phyloP scores from a whole-genome alignment of 2,113 vertebrate species.

The Entelurus aequoreus region DNA sequence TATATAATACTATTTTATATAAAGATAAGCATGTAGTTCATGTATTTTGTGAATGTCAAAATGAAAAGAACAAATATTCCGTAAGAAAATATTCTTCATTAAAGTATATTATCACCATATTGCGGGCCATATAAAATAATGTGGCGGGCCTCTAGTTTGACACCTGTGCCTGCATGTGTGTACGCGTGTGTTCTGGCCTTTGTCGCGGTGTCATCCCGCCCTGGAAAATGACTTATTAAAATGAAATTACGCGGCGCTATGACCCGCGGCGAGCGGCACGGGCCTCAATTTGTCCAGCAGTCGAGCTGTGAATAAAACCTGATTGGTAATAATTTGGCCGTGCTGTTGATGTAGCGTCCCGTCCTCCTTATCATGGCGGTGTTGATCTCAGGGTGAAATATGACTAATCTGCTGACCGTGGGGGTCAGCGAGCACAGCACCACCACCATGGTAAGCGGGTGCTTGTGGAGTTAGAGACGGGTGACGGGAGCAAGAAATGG shows the following conservation, averaged over 20 bases:
- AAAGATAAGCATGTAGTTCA: too few species aligned
- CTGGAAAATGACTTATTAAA: conserved; percentile 77
- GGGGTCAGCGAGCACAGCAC: conserved; percentile 55
- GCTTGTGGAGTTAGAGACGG: conserved; percentile 33
- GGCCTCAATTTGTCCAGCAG: conserved; percentile 76
- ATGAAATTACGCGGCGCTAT: conserved; percentile 72
- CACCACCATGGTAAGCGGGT: conserved; percentile 55
- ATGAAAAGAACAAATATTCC: too few species aligned
- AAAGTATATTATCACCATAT: too few species aligned
- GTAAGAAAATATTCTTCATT: too few species aligned
- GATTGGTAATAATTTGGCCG: conserved; percentile 78
- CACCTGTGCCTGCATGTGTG: conserved; percentile 3
- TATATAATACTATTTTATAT: too few species aligned
- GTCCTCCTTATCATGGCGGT: conserved; percentile 43
- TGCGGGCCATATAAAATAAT: too few species aligned
- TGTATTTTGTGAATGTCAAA: too few species aligned
- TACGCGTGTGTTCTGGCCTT: conserved; percentile 37
- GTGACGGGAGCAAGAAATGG: conserved; percentile 46
- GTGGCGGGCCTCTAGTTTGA: too few species aligned
- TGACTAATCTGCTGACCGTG: conserved; percentile 51
- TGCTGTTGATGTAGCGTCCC: conserved; percentile 66
- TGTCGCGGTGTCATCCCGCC: conserved; percentile 63
- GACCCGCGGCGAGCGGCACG: conserved; percentile 73
- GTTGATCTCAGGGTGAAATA: conserved; percentile 67
- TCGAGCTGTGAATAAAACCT: conserved; percentile 79